Percentiles rank a stretch among this genome's conserved stretches.
Evolutionary conservation across 1,140 invertebrate genomes (phyloP).

Genomic region (Meloidogyne hapla): DNA sequence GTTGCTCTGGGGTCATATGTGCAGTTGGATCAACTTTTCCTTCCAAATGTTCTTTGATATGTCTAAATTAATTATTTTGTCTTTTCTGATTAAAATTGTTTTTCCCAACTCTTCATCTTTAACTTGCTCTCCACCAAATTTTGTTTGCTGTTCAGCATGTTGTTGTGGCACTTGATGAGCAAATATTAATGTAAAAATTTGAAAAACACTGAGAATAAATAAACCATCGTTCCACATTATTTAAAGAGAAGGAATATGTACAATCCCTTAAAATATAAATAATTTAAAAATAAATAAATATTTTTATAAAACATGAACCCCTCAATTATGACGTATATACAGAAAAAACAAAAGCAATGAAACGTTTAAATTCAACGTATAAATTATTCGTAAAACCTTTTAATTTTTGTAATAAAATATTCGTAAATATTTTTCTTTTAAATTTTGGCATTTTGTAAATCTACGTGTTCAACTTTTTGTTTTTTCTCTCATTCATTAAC

Average conservation of each 20-base stretch:
- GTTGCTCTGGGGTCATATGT: conserved; percentile 66
- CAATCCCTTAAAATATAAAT: neutral
- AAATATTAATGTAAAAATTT: neutral
- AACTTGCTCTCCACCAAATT: conserved; percentile 60
- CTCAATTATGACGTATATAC: no score
- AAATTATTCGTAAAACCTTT: neutral
- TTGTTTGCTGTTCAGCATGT: conserved; percentile 41
- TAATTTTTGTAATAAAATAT: neutral
- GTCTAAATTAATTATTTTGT: conserved; percentile 60
- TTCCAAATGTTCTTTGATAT: conserved; percentile 68
- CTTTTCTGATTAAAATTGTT: conserved; percentile 27
- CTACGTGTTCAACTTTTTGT: conserved; percentile 2
- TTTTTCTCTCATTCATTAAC: neutral
- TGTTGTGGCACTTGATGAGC: conserved; percentile 36
- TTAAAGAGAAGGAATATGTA: neutral
- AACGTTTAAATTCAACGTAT: no score
- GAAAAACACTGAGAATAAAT: neutral
- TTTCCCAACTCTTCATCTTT: conserved; percentile 58
- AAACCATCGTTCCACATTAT: neutral
- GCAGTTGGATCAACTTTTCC: conserved; percentile 65
- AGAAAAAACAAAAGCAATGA: no score
- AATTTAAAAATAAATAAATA: no score
- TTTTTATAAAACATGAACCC: no score
- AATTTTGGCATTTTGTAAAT: neutral
- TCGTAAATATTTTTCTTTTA: neutral